Base-by-base conservation (phyloP, 1,140 invertebrate genomes). In the Hetaerina americana region DNA sequence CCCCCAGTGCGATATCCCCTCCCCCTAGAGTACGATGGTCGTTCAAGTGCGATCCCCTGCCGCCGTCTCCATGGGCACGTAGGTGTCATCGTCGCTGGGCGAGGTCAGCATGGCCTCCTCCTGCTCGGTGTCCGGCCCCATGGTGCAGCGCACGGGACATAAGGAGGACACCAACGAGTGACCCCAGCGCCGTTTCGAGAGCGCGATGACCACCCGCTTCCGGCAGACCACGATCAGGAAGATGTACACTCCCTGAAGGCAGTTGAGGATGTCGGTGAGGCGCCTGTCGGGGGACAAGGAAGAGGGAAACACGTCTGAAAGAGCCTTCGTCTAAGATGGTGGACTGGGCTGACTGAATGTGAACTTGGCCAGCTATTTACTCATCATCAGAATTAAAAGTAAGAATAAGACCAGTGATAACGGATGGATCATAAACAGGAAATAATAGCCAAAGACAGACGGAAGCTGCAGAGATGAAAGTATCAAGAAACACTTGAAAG, bases 181-280 rank as follows among this genome's bases (percentile, higher is more conserved):
- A 5, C 80, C 80, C 68, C 77, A 83, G 2, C 79, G 78, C 66
- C 73, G 79, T 68, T 77, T 79, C 12, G 81, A 82, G 67, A 90
- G 74, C 0, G 84, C 82, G 72, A 82, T 81, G 29, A 87, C 81
- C 0, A 87, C 88, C n/a, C 85, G 81, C 74, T 83, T 85, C 5
- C 88, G 78, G 25, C 84, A 83, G 1, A 85, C 79, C 0, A 90
- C 85, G 1, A 90, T 77, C 0, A 89, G 72, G 76, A 90, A 89
- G 76, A 89, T 88, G 18, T 89, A 79, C 5, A 89, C 74, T 0
- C 89, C 89, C 84, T 89, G 88, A 0, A 89, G 78, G 6, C 82
- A 81, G 77, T 89, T 90, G 73, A 89, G 77, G 12, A 84, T 81
- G 75, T 89, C 88, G 75, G 84, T 85, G 25, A 86, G 81, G 76